phyloP scores from a whole-genome alignment of 2,888 invertebrate genomes.

The Drosophila lacicola region DNA sequence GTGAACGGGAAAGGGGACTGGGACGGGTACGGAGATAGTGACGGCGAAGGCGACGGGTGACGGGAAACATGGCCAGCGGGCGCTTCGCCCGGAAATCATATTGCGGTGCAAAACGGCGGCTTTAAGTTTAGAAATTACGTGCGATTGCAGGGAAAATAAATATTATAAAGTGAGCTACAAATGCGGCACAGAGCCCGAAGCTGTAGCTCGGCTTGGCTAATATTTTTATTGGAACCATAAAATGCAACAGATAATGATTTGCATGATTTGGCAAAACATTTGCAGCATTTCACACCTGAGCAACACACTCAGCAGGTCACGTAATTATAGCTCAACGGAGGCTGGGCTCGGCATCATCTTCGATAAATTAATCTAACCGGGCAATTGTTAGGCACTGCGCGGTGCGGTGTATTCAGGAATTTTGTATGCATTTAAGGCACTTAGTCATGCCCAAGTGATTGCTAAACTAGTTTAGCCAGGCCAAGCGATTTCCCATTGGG shows the following conservation, averaged over 20 bases:
- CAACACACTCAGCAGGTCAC: constrained; percentile 27
- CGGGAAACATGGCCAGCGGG: constrained; percentile 46
- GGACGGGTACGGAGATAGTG: neutral
- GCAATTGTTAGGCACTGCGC: constrained; percentile 1
- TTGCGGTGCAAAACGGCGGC: constrained; percentile 66
- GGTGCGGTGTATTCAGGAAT: constrained; percentile 43
- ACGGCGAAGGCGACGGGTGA: neutral
- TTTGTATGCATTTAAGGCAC: constrained; percentile 80
- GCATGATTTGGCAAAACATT: constrained; percentile 71
- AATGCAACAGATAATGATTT: constrained; percentile 65
- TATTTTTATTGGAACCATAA: constrained; percentile 71
- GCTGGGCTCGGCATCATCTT: constrained; percentile 61
- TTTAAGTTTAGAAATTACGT: constrained; percentile 78
- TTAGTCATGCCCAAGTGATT: constrained; percentile 79
- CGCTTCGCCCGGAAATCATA: constrained; percentile 76
- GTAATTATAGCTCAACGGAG: constrained; percentile 58
- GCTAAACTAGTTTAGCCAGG: constrained; percentile 73
- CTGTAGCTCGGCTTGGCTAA: constrained; percentile 55
- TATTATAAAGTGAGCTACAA: constrained; percentile 66
- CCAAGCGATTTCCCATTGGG: constrained; percentile 69
- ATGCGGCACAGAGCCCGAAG: constrained; percentile 41
- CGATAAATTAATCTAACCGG: constrained; percentile 68
- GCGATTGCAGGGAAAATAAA: constrained; percentile 62
- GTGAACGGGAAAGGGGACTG: neutral
- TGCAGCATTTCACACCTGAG: constrained; percentile 66